phyloP scores from a whole-genome alignment of 2,797 vertebrate genomes.

The Clangula hyemalis region DNA sequence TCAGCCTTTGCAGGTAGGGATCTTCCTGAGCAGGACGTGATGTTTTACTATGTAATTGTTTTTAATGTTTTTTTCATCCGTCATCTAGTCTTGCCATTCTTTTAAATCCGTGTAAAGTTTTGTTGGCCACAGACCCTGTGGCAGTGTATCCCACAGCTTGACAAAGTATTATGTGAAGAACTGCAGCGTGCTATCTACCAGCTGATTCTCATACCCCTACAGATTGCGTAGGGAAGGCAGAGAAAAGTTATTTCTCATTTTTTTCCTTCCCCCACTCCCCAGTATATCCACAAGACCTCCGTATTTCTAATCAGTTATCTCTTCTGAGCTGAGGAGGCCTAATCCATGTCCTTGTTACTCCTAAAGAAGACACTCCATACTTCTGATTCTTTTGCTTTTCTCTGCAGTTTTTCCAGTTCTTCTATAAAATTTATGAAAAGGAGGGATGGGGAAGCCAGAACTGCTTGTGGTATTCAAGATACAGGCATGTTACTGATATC shows the following conservation, averaged over 20 bases:
- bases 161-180: neutral
- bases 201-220: neutral
- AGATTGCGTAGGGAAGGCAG: neutral
- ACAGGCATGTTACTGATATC: neutral
- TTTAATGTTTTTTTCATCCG: neutral
- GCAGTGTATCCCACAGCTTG: neutral
- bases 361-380: neutral
- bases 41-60: neutral
- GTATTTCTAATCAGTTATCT: neutral
- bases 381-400: slow-evolving; percentile 36
- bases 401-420: slow-evolving; percentile 37
- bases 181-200: neutral
- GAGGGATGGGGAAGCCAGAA: slow-evolving; percentile 34
- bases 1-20: neutral
- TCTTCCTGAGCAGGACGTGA: neutral
- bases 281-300: neutral
- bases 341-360: neutral
- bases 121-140: neutral
- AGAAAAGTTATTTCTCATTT: neutral
- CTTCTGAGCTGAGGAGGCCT: neutral
- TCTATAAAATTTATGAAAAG: slow-evolving; percentile 21
- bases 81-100: neutral
- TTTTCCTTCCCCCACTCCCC: neutral
- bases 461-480: slow-evolving; percentile 29
- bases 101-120: neutral